A percentile compares a stretch with the other conserved stretches of the same genome.
Conservation (phyloP, 1,140 invertebrate genomes). For the Antheraea pernyi region DNA sequence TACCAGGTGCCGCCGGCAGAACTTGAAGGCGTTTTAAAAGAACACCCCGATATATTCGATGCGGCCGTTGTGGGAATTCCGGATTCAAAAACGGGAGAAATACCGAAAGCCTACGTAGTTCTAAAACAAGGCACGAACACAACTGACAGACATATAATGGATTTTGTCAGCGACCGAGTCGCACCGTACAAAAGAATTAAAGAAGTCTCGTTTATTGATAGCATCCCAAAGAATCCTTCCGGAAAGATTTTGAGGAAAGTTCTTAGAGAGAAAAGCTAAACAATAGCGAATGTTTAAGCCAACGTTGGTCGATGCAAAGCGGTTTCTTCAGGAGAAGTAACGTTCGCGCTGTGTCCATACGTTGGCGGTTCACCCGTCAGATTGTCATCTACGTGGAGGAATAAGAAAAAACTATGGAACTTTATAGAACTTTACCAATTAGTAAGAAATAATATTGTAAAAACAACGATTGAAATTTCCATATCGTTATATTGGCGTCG, state of each 20-base stretch:
- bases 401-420: too few relatives aligned
- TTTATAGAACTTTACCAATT: too few relatives aligned
- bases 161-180: slow-evolving; percentile 82
- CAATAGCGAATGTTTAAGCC: too few relatives aligned
- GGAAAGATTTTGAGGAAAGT: slow-evolving; percentile 87
- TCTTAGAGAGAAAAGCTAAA: slow-evolving; percentile 58
- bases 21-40: slow-evolving; percentile 88
- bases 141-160: slow-evolving; percentile 75
- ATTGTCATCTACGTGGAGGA: too few relatives aligned
- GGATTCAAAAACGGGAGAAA: slow-evolving; percentile 86
- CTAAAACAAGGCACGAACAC: slow-evolving; percentile 58
- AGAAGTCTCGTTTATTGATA: slow-evolving; percentile 82
- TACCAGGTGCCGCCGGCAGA: slow-evolving; percentile 93
- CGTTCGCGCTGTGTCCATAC: too few relatives aligned
- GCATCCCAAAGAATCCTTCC: slow-evolving; percentile 86
- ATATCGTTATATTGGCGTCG: too few relatives aligned
- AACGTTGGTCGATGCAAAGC: too few relatives aligned
- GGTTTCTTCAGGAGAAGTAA: too few relatives aligned
- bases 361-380: too few relatives aligned
- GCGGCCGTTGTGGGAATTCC: slow-evolving; percentile 91
- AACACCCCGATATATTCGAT: slow-evolving; percentile 87
- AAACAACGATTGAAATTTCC: too few relatives aligned
- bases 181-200: slow-evolving; percentile 86
- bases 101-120: slow-evolving; percentile 86
- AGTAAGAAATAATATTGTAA: too few relatives aligned